Conservation (phyloP, 2,113 vertebrate genomes). For the Plestiodon gilberti region DNA sequence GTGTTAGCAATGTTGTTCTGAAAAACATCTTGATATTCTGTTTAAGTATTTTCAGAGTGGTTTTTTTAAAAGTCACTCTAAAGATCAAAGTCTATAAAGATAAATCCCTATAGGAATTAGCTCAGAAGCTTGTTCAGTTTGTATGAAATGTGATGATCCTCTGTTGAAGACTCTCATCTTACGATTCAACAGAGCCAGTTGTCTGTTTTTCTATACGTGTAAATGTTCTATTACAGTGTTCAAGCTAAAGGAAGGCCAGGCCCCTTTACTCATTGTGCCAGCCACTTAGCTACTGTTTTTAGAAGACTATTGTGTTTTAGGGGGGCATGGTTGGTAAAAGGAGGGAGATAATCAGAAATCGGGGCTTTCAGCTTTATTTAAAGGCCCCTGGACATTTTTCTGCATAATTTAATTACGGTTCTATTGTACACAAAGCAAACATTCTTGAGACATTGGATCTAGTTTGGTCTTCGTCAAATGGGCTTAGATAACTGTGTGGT, state of each 20-base stretch:
- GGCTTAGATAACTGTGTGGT: not conserved
- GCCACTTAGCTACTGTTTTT: no score
- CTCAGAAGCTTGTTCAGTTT: not conserved
- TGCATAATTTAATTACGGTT: no score
- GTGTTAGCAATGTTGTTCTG: not conserved
- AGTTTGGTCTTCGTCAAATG: no score
- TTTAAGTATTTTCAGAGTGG: not conserved
- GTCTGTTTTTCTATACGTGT: not conserved
- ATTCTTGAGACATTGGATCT: not conserved
- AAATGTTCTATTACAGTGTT: not conserved
- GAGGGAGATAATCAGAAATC: no score
- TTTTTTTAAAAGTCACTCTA: not conserved
- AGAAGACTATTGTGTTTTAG: no score
- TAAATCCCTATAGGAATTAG: not conserved
- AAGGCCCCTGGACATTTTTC: no score
- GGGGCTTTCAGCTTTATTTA: no score
- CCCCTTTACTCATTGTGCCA: no score
- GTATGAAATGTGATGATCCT: not conserved
- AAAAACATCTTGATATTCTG: not conserved
- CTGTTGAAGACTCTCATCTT: not conserved
- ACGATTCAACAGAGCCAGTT: not conserved
- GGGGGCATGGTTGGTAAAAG: not conserved
- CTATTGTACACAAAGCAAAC: not conserved
- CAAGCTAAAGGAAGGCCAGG: no score
- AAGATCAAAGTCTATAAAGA: not conserved